phyloP scores from a whole-genome alignment of 2,888 invertebrate genomes.

The Balanococcus diminutus region DNA sequence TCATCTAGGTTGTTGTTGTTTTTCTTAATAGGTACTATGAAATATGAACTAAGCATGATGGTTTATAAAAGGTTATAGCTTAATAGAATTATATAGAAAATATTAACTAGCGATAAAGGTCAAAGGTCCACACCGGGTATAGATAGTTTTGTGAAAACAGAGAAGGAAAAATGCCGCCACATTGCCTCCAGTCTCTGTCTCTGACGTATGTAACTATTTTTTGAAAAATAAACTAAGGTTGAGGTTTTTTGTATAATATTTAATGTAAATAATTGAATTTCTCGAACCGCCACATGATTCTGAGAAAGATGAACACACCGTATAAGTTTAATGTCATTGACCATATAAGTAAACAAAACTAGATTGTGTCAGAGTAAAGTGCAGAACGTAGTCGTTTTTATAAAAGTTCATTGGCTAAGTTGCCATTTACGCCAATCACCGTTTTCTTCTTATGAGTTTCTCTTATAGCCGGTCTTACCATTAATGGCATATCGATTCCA shows the following conservation, averaged over 20 bases:
- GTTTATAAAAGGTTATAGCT: not conserved
- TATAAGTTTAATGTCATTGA: slow-evolving; percentile 31
- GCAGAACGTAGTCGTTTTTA: slow-evolving; percentile 9
- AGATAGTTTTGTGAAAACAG: not conserved
- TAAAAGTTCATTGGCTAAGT: slow-evolving; percentile 22
- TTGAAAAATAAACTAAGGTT: not conserved
- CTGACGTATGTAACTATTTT: not conserved
- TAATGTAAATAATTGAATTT: slow-evolving; percentile 32
- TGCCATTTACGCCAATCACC: slow-evolving; percentile 30
- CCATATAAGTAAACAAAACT: slow-evolving; percentile 41
- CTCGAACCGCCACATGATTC: not conserved
- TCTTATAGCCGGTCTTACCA: slow-evolving; percentile 33
- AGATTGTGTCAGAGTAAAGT: slow-evolving; percentile 25
- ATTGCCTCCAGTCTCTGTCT: no score
- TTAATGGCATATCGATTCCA: slow-evolving; percentile 31
- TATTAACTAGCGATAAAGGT: not conserved
- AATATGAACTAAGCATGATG: slow-evolving; percentile 24
- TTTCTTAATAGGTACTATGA: not conserved
- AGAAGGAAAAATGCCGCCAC: not conserved
- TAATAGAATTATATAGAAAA: not conserved
- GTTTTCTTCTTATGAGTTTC: slow-evolving; percentile 39
- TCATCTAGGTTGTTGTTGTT: not conserved
- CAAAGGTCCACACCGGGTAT: not conserved
- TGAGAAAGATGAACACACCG: slow-evolving; percentile 2
- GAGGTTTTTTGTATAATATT: not conserved